These are phyloP conservation scores for Clytia hemisphaerica DNA, from an alignment of 30 jellyfish, hydroid and myxozoan genomes.

Conservation along the genomic window DNA sequence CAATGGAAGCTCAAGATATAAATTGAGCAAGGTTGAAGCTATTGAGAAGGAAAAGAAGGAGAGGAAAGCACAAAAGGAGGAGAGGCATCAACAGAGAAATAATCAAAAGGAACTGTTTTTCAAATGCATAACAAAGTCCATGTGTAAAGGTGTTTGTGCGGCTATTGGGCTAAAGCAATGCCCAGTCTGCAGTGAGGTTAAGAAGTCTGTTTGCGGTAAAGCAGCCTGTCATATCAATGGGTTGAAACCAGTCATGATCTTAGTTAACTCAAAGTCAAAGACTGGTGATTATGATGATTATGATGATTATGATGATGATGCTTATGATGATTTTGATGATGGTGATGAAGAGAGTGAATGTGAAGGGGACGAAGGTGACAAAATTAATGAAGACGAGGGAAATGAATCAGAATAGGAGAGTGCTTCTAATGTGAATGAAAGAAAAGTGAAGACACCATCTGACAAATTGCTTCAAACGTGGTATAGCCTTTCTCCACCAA, in stretches of 20 bases:
- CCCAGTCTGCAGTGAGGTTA: neutral
- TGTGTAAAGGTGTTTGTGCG: conserved; percentile 9
- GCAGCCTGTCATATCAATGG: conserved; percentile 12
- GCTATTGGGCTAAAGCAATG: conserved; percentile 1
- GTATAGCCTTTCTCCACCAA: too few relatives aligned
- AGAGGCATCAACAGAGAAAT: neutral
- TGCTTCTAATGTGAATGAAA: too few relatives aligned
- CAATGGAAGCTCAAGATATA: conserved; percentile 20
- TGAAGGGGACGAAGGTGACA: neutral
- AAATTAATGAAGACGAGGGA: neutral
- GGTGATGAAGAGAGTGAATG: too few relatives aligned
- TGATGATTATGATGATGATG: neutral
- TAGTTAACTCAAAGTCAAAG: neutral
- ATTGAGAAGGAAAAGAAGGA: neutral
- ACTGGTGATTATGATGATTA: neutral
- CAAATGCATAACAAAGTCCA: conserved; percentile 10
- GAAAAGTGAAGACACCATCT: too few relatives aligned
- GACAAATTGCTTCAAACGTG: too few relatives aligned
- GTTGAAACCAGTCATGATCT: conserved; percentile 11
- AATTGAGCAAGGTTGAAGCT: neutral
- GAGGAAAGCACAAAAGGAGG: neutral
- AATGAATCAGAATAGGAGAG: too few relatives aligned
- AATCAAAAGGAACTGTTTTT: neutral
- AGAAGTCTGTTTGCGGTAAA: conserved; percentile 17
- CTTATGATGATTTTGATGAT: neutral